Percentiles rank a stretch among this genome's conserved stretches.
These are phyloP conservation scores for Mythimna albipuncta DNA, from an alignment of 2,888 invertebrate species.

Conservation along the genomic window DNA sequence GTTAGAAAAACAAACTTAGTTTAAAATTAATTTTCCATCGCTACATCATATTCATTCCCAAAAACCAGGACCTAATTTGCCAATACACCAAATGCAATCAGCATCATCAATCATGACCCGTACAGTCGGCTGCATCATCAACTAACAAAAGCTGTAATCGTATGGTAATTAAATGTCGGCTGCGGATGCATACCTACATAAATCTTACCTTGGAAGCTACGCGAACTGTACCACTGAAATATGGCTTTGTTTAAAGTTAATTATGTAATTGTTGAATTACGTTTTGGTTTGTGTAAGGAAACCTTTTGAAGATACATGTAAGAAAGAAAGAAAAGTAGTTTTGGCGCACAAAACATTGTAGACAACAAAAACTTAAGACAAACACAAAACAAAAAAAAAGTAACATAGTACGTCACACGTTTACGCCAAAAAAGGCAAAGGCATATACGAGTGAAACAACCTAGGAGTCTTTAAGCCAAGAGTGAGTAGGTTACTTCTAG, in stretches of 20 bases:
- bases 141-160: constrained; percentile 71
- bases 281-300: constrained; percentile 11
- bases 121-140: constrained; percentile 72
- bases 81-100: constrained; percentile 43
- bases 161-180: constrained; percentile 78
- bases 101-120: constrained; percentile 71
- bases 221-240: constrained; percentile 50
- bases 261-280: constrained; percentile 28
- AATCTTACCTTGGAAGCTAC: constrained; percentile 57
- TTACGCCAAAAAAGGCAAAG: no score
- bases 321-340: no score
- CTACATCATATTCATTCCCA: background rate
- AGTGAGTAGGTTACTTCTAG: no score
- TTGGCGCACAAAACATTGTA: no score
- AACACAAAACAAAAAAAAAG: no score
- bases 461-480: no score
- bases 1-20: no score
- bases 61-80: constrained; percentile 21
- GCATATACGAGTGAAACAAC: no score
- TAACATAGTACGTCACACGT: no score
- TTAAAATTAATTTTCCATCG: background rate
- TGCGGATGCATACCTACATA: constrained; percentile 71
- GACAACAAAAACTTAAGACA: no score
- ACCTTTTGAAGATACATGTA: background rate
- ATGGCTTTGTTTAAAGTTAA: constrained; percentile 42